phyloP scores from a whole-genome alignment of 2,888 invertebrate genomes.

The Tetheella fluctuosa region DNA sequence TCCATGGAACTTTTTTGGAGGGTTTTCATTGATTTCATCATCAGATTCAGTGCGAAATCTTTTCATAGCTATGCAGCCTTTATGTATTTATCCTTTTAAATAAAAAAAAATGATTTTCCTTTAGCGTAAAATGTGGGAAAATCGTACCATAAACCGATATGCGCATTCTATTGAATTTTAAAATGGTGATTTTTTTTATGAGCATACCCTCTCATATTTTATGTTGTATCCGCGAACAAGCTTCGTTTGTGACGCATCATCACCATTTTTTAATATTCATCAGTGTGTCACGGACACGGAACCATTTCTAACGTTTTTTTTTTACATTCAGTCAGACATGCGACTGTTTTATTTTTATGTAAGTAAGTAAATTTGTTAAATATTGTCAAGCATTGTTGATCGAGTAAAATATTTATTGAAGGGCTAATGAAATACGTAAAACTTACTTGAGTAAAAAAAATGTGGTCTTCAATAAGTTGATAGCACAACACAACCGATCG shows the following conservation, averaged over 20 bases:
- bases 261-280: not conserved
- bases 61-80: conserved; percentile 54
- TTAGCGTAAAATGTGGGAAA: not conserved
- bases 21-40: conserved; percentile 57
- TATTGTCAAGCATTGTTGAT: not conserved
- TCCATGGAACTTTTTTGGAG: conserved; percentile 59
- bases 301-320: conserved; percentile 3
- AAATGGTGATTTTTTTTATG: not conserved
- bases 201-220: not conserved
- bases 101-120: conserved; percentile 26
- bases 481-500: conserved; percentile 20
- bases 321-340: not conserved
- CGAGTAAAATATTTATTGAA: not conserved
- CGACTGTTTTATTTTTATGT: not conserved
- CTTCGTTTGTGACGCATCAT: too few relatives aligned
- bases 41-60: conserved; percentile 65
- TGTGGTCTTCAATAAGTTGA: conserved; percentile 12
- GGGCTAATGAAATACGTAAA: not conserved
- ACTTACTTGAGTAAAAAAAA: conserved; percentile 21
- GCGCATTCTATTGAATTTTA: not conserved
- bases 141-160: not conserved
- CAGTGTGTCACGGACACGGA: conserved; percentile 12
- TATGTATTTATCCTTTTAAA: conserved; percentile 48
- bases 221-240: too few relatives aligned
- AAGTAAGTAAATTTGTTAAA: not conserved